Evolutionary conservation across 2,888 invertebrate genomes (phyloP).

Genomic region (Beris chalybata): DNA sequence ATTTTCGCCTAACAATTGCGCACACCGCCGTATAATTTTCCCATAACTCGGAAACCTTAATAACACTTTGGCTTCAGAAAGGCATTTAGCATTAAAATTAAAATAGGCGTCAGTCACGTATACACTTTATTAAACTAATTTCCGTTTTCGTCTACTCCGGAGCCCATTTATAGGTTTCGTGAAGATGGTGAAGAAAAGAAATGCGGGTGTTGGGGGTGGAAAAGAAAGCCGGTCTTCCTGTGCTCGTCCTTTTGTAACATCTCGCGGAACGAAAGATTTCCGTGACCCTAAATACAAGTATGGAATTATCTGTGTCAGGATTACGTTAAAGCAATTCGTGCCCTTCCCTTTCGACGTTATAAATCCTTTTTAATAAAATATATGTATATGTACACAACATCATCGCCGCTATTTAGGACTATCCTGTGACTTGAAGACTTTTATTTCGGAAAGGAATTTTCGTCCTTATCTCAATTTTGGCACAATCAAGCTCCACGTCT

Average conservation of each 20-base stretch:
- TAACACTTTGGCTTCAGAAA: constrained; percentile 33
- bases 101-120: constrained; percentile 37
- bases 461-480: too few species aligned
- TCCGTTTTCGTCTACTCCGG: constrained; percentile 18
- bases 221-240: not conserved
- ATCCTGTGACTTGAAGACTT: not conserved
- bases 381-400: constrained; percentile 12
- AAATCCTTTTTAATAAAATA: constrained; percentile 36
- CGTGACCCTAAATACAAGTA: too few species aligned
- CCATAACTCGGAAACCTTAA: constrained; percentile 33
- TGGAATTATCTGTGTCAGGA: too few species aligned
- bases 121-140: constrained; percentile 37
- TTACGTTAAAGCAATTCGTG: not conserved
- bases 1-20: not conserved
- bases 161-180: not conserved
- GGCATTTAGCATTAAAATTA: constrained; percentile 37
- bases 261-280: constrained; percentile 7
- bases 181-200: not conserved
- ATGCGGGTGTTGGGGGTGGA: not conserved
- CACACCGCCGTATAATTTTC: constrained; percentile 32
- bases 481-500: not conserved
- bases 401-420: not conserved
- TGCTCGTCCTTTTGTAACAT: constrained; percentile 17
- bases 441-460: too few species aligned
- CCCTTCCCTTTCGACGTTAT: constrained; percentile 26